Base-by-base conservation (phyloP, 2,888 invertebrate species). In the Sinohyriopsis cumingii region DNA sequence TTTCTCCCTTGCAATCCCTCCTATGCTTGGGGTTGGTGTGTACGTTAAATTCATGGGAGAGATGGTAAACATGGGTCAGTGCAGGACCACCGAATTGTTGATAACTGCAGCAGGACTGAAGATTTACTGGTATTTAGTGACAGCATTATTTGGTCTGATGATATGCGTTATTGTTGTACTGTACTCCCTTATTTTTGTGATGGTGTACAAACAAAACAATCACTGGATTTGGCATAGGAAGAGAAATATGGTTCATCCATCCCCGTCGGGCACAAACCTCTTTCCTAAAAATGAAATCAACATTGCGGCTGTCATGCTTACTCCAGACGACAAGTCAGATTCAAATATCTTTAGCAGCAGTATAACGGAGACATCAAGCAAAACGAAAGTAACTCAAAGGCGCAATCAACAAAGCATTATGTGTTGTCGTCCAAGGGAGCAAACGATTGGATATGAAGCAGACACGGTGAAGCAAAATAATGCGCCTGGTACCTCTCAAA, bases 71-170 rank as follows among this genome's bases (percentile, higher is more conserved):
- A 72, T 77, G 15, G 75, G 80, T 19, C 72, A 78, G 57, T 84
- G 84, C 57, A 68, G 76, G 19, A 70, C 73, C 1, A 82, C 82
- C 65, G 76, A 79, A 22, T 63, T 73, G 20, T 71, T 76, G 19
- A 79, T 84, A 15, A 68, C 73, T 20, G 64, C 63, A 1, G 24
- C 67, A 2, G 60, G 55, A 19, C 63, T 77, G 15, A 63, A 76
- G n/a, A 67, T 75, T 20, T 82, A 81, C 77, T 82, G 81, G 81
- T 68, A 76, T 28, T 76, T 82, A 19, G 65, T 84, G 20, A 80
- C 82, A 1, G 69, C 76, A 9, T 61, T 84, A 24, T 86, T 85
- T 61, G 60, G 75, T 12, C 20, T 81, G 18, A 74, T 85, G 65
- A 79, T 82, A 19, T 19, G 83, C 5, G 66, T 67, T 22, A 78